Conservation (phyloP, 2,888 invertebrate species). For the Oligia strigilis region DNA sequence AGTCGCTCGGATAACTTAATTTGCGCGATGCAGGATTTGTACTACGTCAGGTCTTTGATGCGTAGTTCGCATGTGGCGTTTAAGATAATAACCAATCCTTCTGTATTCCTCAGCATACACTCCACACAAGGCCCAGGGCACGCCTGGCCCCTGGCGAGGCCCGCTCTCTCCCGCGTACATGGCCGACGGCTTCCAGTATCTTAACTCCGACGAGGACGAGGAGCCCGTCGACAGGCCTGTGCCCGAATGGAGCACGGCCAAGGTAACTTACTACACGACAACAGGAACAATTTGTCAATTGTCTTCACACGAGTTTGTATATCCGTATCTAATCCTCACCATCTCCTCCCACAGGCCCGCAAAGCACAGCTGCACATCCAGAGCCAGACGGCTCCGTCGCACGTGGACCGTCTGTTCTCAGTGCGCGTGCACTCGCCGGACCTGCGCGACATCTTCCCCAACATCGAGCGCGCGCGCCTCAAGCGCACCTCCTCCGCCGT, state of each 20-base stretch:
- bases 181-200: conserved; percentile 88
- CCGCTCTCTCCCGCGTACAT: conserved; percentile 86
- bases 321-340: neutral
- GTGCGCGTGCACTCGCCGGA: conserved; percentile 92
- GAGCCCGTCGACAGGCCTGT: conserved; percentile 69
- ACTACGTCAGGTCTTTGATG: neutral
- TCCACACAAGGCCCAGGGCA: conserved; percentile 71
- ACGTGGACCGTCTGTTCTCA: conserved; percentile 91
- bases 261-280: conserved; percentile 70
- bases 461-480: conserved; percentile 91
- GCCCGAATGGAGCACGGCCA: conserved; percentile 78
- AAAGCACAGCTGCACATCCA: conserved; percentile 85
- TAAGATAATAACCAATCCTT: neutral
- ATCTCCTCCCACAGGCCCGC: conserved; percentile 77
- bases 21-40: neutral
- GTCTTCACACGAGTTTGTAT: neutral
- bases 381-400: conserved; percentile 77
- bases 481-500: conserved; percentile 94
- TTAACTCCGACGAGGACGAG: conserved; percentile 88
- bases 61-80: neutral
- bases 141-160: conserved; percentile 51
- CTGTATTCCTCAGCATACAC: conserved; percentile 70
- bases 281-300: neutral
- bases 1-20: neutral
- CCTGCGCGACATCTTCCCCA: conserved; percentile 92